Conservation (phyloP, 2,113 vertebrate species). For the Brachypodius melanocephalos region DNA sequence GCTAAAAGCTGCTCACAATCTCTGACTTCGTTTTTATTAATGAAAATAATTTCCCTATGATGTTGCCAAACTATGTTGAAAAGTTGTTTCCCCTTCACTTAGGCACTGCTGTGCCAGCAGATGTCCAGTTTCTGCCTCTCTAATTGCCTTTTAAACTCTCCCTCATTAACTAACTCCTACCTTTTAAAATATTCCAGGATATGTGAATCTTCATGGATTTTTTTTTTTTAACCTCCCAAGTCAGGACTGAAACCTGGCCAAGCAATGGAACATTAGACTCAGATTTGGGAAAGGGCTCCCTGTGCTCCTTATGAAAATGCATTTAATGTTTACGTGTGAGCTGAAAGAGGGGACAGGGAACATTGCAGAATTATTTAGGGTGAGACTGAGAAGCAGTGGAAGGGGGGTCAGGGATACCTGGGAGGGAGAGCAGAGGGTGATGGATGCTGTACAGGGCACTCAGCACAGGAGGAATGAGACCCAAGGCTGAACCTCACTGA, state of each 20-base stretch:
- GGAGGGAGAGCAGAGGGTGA: background rate
- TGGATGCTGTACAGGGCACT: background rate
- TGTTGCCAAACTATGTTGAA: background rate
- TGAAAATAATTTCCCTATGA: background rate
- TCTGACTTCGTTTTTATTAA: background rate
- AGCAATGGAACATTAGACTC: background rate
- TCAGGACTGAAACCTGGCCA: background rate
- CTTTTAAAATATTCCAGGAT: background rate
- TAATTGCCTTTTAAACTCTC: conserved; percentile 18
- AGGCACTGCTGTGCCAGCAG: background rate
- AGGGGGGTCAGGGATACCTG: background rate
- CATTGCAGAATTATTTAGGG: background rate
- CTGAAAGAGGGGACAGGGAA: background rate
- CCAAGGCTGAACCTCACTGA: background rate
- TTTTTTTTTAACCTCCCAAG: background rate
- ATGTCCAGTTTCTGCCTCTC: conserved; percentile 13
- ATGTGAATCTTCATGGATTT: background rate
- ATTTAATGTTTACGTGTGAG: background rate
- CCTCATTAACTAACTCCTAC: background rate
- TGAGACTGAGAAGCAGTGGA: background rate
- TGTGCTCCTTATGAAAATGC: background rate
- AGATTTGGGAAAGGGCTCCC: background rate
- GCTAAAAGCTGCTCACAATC: background rate
- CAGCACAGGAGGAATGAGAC: background rate
- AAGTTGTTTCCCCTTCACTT: conserved; percentile 3